These are phyloP conservation scores for Buceros bicornis DNA, from an alignment of 2,797 vertebrate species.

Conservation along the genomic window DNA sequence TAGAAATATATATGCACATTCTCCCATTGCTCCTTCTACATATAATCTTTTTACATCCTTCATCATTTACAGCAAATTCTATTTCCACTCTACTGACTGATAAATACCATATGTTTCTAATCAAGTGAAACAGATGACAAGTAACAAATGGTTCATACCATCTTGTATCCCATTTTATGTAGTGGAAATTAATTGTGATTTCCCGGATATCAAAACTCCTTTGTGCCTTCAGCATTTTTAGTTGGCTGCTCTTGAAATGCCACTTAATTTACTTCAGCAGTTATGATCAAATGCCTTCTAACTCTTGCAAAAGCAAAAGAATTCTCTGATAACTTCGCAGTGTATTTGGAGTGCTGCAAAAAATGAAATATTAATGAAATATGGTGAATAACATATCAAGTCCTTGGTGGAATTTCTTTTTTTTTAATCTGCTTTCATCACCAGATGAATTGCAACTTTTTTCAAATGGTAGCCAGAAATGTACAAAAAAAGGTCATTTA, in stretches of 20 bases:
- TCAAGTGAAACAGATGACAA: constrained; percentile 64
- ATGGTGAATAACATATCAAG: neutral
- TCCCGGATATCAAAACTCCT: constrained; percentile 2
- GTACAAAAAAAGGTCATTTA: neutral
- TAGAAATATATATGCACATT: neutral
- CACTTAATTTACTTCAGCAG: constrained; percentile 61
- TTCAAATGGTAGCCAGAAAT: neutral
- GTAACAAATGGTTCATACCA: constrained; percentile 37
- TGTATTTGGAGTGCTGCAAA: constrained; percentile 40
- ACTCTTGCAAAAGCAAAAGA: neutral
- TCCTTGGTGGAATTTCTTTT: neutral
- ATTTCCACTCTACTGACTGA: constrained; percentile 45
- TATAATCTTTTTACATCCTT: constrained; percentile 25
- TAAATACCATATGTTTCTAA: constrained; percentile 49
- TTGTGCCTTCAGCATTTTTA: constrained; percentile 47
- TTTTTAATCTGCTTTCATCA: neutral
- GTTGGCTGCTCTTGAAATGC: constrained; percentile 65
- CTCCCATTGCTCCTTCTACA: neutral
- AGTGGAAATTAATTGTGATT: constrained; percentile 46
- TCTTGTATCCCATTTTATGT: constrained; percentile 6
- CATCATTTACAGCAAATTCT: constrained; percentile 31
- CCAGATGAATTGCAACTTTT: neutral
- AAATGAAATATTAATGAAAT: constrained; percentile 70
- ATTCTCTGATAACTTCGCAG: constrained; percentile 37
- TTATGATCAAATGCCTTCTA: constrained; percentile 60